Evolutionary conservation across 1,140 invertebrate genomes (phyloP), one percentile per base, ranked within the genome.

Genomic region (Cylas formicarius): DNA sequence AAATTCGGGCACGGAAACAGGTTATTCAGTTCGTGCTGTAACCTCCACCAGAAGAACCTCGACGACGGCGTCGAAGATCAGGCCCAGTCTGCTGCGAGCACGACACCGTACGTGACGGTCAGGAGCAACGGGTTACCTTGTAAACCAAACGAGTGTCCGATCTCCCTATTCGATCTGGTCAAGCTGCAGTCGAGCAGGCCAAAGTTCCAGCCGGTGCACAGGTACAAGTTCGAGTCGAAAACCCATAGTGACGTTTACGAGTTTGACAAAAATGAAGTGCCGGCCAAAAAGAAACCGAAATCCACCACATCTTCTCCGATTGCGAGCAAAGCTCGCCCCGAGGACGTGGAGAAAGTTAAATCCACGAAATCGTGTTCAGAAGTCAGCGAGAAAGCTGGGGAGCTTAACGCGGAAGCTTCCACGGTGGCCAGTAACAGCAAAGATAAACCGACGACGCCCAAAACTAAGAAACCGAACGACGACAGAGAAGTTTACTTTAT

Each of bases 161-260:
- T 47, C 9, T 38, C 44, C 1, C 28, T 47, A 2, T 47, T 47
- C 17, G 41, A 47, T 40, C 17, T 47, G 7, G 29, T 47, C 13
- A 47, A 47, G 18, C 3, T 29, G 3, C 36, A 41, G 27, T 11
- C 28, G 9, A 34, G 3, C 16, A 24, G 2, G 2, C n/a, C 29
- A 9, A 24, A 2, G 2, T 47, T 47, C 17, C n/a, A 27, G 11
- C 36, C 44, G 9, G 41, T 38, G 1, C 40, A 40, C 19, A 11
- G 5, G 2, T 47, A 34, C 20, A 47, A 47, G 19, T 47, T 47
- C 16, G 44, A 47, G 24, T 29, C 44, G 7, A 47, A 47, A 21
- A 10, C 33, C 13, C 9, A 10, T 3, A 16, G 22, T 1, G 44
- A 47, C 6, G 19, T 28, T 8, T 47, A 47, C 31, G 16, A 33